Evolutionary conservation across 2,888 invertebrate species (phyloP), one percentile per base, ranked within the genome.

Genomic region (Phoenoteleia sp.): DNA sequence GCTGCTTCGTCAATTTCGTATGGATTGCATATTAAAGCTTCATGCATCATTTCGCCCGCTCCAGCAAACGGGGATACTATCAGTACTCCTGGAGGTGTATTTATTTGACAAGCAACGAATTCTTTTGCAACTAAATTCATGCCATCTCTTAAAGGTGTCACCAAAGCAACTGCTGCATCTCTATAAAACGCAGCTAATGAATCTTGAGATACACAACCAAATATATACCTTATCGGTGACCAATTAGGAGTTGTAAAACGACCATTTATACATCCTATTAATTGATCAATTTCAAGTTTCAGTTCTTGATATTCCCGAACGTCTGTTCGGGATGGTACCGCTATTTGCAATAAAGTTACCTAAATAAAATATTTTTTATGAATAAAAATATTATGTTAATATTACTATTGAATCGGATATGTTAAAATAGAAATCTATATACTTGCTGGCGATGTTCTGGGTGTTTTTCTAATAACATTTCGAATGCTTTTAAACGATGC

Each of bases 41-140:
- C 98, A 94, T 98, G 98, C 98, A 98, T 98, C 95, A 97, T 98
- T 93, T 98, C 98, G 0, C 98, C 98, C 5, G 98, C 98, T 0
- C 98, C 98, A 75, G 98, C 98, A 92, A 98, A 98, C 0, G 98
- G 98, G 0, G 98, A 98, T 7, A 98, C 96, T 62, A 98, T 97
- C 39, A 98, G 94, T 0, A 98, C 98, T 2, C 98, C 98, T 0
- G 97, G 98, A 0, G 97, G 96, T 23, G 95, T 95, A 90, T 98
- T 98, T 36, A 98, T 98, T 94, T 98, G 98, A 91, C 98, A 98
- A 0, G 98, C 98, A 0, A 98, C 98, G 92, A 98, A 98, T 93
- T 98, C 98, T 92, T 98, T 98, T 6, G 98, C 98, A 0, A 98
- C 98, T 69, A 98, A 95, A 94, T 98, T 98, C 98, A 98, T 98